Evolutionary conservation across 2,888 invertebrate genomes (phyloP).

Genomic region (Acronicta leporina): DNA sequence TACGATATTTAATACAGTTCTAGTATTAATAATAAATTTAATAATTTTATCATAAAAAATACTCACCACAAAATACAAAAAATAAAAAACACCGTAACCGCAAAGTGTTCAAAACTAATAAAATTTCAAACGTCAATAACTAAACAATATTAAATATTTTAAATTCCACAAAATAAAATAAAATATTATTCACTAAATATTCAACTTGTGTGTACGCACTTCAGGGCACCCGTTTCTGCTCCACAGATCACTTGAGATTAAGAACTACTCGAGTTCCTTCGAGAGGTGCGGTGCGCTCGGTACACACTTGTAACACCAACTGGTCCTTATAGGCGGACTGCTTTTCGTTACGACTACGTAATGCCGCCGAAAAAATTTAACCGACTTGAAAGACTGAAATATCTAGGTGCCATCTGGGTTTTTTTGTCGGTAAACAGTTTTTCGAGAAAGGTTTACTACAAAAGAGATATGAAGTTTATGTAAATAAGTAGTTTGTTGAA

Average conservation of each 20-base stretch:
- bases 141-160: neutral
- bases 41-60: neutral
- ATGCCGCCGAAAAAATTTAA: conserved; percentile 38
- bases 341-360: conserved; percentile 33
- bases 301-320: conserved; percentile 48
- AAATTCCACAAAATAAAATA: neutral
- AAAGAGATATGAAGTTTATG: neutral
- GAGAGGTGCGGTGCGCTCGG: conserved; percentile 59
- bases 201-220: conserved; percentile 25
- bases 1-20: no score
- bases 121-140: neutral
- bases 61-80: neutral
- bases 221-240: conserved; percentile 27
- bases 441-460: neutral
- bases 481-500: no score
- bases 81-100: neutral
- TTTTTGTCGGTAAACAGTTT: conserved; percentile 31
- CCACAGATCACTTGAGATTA: conserved; percentile 43
- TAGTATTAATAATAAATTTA: no score
- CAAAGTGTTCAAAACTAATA: neutral
- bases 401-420: conserved; percentile 32
- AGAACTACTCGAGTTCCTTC: conserved; percentile 17
- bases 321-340: conserved; percentile 50
- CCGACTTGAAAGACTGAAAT: conserved; percentile 42
- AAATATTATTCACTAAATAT: conserved; percentile 1